phyloP scores from a whole-genome alignment of 2,797 vertebrate species.

The Aphelocoma californica region DNA sequence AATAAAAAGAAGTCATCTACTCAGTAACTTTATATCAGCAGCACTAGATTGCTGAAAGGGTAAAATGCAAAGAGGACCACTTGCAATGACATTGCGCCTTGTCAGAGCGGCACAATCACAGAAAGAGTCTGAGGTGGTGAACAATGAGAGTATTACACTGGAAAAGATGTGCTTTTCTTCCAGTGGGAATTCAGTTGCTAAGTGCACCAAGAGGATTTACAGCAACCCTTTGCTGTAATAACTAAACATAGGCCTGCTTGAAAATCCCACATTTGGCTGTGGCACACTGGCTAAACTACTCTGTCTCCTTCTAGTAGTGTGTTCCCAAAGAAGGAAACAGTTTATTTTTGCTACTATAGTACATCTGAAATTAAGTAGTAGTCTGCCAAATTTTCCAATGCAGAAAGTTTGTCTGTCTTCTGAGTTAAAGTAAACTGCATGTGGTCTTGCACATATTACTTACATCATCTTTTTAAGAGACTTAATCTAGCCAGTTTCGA shows the following conservation, averaged over 20 bases:
- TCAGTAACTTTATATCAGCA: neutral
- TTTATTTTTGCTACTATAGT: slow-evolving; percentile 9
- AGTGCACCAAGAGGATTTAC: slow-evolving; percentile 48
- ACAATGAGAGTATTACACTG: slow-evolving; percentile 6
- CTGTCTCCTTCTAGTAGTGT: slow-evolving; percentile 7
- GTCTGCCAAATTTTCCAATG: slow-evolving; percentile 1
- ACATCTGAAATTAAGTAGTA: slow-evolving; percentile 1
- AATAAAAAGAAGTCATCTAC: neutral
- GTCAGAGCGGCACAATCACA: neutral
- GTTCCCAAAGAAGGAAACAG: slow-evolving; percentile 40
- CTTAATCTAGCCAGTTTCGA: neutral
- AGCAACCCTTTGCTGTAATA: slow-evolving; percentile 30
- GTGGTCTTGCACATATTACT: neutral
- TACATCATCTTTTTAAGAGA: slow-evolving; percentile 9
- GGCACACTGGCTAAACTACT: neutral
- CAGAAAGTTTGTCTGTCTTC: neutral
- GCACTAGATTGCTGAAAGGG: neutral
- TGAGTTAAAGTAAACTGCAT: neutral
- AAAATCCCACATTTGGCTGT: slow-evolving; percentile 38
- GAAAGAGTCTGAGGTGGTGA: neutral
- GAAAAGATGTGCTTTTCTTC: slow-evolving; percentile 40
- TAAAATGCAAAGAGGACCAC: neutral
- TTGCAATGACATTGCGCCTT: neutral
- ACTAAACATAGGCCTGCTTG: slow-evolving; percentile 8
- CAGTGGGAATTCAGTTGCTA: slow-evolving; percentile 31